Evolutionary conservation across 2,888 invertebrate genomes (phyloP).

Genomic region (Hybos culiciformis): DNA sequence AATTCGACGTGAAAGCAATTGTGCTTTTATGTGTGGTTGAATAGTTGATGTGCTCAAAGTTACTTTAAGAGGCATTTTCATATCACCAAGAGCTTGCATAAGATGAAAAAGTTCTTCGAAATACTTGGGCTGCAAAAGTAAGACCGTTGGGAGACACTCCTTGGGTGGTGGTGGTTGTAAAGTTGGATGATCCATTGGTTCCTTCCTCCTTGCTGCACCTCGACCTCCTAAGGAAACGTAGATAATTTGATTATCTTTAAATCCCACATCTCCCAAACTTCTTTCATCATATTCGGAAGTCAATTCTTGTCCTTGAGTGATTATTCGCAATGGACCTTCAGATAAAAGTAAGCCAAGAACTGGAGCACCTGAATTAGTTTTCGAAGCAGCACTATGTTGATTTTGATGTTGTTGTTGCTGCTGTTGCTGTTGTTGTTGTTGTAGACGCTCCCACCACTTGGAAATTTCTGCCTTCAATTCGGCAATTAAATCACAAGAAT

Average conservation of each 20-base stretch:
- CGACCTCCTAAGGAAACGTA: conserved; percentile 77
- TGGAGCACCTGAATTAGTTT: conserved; percentile 35
- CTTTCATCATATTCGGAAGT: conserved; percentile 88
- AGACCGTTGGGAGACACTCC: conserved; percentile 70
- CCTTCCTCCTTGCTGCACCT: conserved; percentile 40
- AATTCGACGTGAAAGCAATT: conserved; percentile 76
- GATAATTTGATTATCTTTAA: conserved; percentile 87
- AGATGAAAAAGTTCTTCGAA: conserved; percentile 82
- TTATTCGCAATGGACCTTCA: conserved; percentile 80
- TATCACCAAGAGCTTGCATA: conserved; percentile 79
- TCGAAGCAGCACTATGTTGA: conserved; percentile 27
- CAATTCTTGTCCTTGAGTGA: conserved; percentile 85
- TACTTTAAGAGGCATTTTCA: conserved; percentile 63
- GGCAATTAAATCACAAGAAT: conserved; percentile 77
- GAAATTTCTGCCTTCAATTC: conserved; percentile 88
- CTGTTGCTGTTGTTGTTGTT: not conserved
- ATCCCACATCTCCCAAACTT: conserved; percentile 78
- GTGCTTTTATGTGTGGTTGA: conserved; percentile 74
- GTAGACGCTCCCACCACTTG: conserved; percentile 48
- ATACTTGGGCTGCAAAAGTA: conserved; percentile 72
- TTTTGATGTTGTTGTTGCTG: not conserved
- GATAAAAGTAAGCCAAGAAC: conserved; percentile 55
- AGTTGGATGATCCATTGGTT: conserved; percentile 60
- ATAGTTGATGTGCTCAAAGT: conserved; percentile 20
- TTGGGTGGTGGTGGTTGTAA: conserved; percentile 76